Evolutionary conservation across 2,888 invertebrate species (phyloP).

Genomic region (Perizoma affinitatum): DNA sequence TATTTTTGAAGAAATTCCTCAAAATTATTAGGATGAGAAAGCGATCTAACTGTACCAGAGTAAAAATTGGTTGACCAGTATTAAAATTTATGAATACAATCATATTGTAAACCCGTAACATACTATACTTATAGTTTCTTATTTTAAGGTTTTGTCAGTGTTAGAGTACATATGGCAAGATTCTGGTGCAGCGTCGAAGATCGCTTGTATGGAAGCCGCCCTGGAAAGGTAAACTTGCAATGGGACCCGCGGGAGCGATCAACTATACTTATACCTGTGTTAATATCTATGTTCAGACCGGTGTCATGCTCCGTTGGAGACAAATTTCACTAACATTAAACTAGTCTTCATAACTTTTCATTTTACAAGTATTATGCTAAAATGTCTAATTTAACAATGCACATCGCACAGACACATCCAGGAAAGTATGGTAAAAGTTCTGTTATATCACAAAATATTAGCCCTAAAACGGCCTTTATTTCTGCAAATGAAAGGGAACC

Average conservation of each 20-base stretch:
- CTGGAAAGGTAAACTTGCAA: constrained; percentile 57
- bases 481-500: constrained; percentile 54
- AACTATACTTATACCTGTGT: constrained; percentile 65
- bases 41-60: too few relatives aligned
- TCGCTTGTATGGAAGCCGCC: constrained; percentile 51
- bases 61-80: too few relatives aligned
- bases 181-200: not conserved
- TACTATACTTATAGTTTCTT: too few relatives aligned
- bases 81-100: too few relatives aligned
- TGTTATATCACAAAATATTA: constrained; percentile 30
- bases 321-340: constrained; percentile 58
- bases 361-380: constrained; percentile 32
- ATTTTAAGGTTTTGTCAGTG: too few relatives aligned
- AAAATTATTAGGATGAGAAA: too few relatives aligned
- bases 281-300: constrained; percentile 58
- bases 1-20: too few relatives aligned
- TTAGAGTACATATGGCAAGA: too few relatives aligned
- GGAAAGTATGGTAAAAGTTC: constrained; percentile 21
- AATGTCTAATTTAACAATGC: constrained; percentile 27
- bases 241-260: constrained; percentile 66
- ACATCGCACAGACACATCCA: constrained; percentile 10
- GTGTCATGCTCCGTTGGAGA: constrained; percentile 62
- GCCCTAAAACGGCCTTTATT: constrained; percentile 41
- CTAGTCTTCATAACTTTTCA: constrained; percentile 54
- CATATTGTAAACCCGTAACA: too few relatives aligned